Percentiles rank a stretch among this genome's conserved stretches.
These are phyloP conservation scores for Ariopsis seemanni DNA, from an alignment of 2,113 vertebrate genomes.

Conservation along the genomic window DNA sequence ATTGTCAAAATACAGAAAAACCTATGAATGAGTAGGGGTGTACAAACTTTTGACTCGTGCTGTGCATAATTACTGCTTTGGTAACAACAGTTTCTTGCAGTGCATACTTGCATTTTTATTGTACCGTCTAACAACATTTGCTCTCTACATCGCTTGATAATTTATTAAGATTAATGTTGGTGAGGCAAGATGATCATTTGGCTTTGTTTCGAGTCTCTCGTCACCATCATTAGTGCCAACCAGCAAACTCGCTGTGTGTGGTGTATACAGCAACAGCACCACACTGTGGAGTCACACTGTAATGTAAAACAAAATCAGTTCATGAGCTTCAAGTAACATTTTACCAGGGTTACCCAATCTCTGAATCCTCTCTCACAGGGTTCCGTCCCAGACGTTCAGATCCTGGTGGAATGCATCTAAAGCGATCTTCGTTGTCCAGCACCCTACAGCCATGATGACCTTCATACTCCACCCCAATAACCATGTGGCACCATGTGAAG, in stretches of 20 bases:
- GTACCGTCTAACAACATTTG: too few species aligned
- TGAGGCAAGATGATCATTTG: background rate
- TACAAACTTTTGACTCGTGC: too few species aligned
- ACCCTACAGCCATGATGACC: constrained; percentile 64
- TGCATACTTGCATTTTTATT: background rate
- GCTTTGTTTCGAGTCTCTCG: background rate
- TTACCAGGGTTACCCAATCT: too few species aligned
- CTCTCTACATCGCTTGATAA: too few species aligned
- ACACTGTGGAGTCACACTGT: background rate
- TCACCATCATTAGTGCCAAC: background rate
- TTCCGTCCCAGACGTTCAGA: constrained; percentile 55
- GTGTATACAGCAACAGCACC: constrained; percentile 1
- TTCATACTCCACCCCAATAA: constrained; percentile 64
- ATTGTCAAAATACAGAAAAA: too few species aligned
- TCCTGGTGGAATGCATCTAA: constrained; percentile 66
- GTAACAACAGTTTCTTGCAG: background rate
- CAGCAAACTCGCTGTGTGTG: background rate
- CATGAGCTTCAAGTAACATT: background rate
- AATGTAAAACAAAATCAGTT: background rate
- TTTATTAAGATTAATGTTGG: background rate
- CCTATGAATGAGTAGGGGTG: too few species aligned
- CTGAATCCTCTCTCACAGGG: background rate
- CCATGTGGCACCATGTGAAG: constrained; percentile 52
- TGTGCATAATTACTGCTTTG: too few species aligned
- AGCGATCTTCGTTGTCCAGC: constrained; percentile 64